These are phyloP conservation scores for Ondatra zibethicus DNA, from an alignment of 2,113 vertebrate species.

Conservation along the genomic window DNA sequence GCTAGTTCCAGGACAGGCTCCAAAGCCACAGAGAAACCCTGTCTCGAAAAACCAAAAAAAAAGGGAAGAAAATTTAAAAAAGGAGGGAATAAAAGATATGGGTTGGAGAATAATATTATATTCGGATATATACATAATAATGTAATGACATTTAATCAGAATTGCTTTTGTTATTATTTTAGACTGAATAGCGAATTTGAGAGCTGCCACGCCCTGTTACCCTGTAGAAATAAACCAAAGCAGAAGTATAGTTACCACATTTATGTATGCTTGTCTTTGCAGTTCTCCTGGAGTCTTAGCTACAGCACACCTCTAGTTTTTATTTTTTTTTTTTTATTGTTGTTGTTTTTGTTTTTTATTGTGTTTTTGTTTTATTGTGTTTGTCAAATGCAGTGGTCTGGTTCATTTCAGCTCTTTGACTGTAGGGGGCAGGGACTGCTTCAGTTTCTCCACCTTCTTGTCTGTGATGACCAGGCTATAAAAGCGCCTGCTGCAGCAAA, in stretches of 20 bases:
- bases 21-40: too few species aligned
- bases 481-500: background rate
- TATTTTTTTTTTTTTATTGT: background rate
- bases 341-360: background rate
- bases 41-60: too few species aligned
- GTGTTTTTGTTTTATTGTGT: background rate
- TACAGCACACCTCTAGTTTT: background rate
- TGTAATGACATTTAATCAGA: background rate
- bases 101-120: background rate
- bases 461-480: background rate
- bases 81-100: background rate
- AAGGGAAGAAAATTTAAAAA: background rate
- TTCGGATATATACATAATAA: background rate
- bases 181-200: background rate
- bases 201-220: background rate
- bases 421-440: background rate
- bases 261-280: background rate
- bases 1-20: too few species aligned
- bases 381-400: background rate
- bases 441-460: background rate
- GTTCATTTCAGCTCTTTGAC: background rate
- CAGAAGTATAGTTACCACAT: background rate
- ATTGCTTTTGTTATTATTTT: constrained; percentile 10
- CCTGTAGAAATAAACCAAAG: background rate
- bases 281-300: background rate